Conservation (phyloP, 2,113 vertebrate genomes). For the Grammomys surdaster region DNA sequence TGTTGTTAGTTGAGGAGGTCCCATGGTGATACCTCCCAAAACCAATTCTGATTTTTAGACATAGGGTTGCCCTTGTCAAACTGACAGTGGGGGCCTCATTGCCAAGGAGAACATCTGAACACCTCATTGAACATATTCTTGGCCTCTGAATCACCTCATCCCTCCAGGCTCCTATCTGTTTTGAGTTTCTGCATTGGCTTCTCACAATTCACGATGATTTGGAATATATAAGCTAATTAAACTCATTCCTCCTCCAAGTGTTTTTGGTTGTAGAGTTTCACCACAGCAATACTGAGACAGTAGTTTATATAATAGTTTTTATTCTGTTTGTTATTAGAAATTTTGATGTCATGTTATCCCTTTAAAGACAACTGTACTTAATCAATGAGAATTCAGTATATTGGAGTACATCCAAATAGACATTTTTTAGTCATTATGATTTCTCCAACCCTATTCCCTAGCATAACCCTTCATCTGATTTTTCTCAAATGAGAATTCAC, state of each 20-base stretch:
- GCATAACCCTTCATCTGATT: neutral
- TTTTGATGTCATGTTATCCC: neutral
- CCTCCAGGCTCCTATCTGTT: neutral
- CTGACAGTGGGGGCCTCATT: neutral
- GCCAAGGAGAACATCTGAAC: neutral
- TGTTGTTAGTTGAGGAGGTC: no score
- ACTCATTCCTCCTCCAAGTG: neutral
- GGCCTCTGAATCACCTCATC: neutral
- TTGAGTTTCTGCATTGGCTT: neutral
- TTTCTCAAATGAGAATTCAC: neutral
- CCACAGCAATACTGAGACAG: neutral
- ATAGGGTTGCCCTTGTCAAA: no score
- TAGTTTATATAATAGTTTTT: neutral
- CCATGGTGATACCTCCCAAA: no score
- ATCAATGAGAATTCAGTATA: neutral
- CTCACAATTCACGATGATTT: neutral
- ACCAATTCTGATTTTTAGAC: no score
- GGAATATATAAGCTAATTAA: neutral
- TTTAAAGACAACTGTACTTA: neutral
- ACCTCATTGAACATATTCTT: neutral
- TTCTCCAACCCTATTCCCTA: neutral
- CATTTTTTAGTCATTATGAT: neutral
- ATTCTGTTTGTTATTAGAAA: neutral
- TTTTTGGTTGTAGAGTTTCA: neutral
- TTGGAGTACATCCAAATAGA: neutral